Evolutionary conservation across 1,140 invertebrate species (phyloP), one percentile per base, ranked within the genome.

Genomic region (Plodia interpunctella): DNA sequence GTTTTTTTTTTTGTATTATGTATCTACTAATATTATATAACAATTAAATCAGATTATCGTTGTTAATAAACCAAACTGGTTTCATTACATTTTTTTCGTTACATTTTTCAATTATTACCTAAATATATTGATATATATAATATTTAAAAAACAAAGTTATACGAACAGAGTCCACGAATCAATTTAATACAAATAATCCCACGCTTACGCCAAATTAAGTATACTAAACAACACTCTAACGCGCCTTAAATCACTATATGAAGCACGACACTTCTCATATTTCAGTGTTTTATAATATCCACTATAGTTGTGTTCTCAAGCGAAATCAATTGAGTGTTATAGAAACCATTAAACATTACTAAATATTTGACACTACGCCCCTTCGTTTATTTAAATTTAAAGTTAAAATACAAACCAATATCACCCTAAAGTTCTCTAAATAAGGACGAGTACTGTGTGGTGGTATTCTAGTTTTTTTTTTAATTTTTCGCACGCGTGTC

Each of bases 291-390:
- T 35, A 13, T 5, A 35, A 35, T 13, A 35, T 35, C 58, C 60
- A 54, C 56, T 70, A 71, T 66, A 70, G 57, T 64, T 70, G 64
- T 71, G 66, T 71, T 70, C 55, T 66, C 72, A 80, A 78, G 74
- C 74, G 67, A 74, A 66, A 73, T 79, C 78, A 86, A 86, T 83
- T 83, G 79, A 75, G 72, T 86, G 80, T 86, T 83, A 80, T 74
- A 69, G 63, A 82, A 81, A 79, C 79, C 77, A 83, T 83, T 82
- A 78, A 78, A 80, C 80, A 78, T 65, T 49, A 62, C 68, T 82
- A 80, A 78, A 79, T 72, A 76, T 35, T 35, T 35, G 32, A 35
- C 32, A 5, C 21, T 25, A 35, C 32, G 32, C 32, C 32, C 32
- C 13, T 13, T 35, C 8, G 32, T 35, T 35, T 35, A 35, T 35